Evolutionary conservation across 2,888 invertebrate species (phyloP), one percentile per base, ranked within the genome.

Genomic region (Hybos culiciformis): DNA sequence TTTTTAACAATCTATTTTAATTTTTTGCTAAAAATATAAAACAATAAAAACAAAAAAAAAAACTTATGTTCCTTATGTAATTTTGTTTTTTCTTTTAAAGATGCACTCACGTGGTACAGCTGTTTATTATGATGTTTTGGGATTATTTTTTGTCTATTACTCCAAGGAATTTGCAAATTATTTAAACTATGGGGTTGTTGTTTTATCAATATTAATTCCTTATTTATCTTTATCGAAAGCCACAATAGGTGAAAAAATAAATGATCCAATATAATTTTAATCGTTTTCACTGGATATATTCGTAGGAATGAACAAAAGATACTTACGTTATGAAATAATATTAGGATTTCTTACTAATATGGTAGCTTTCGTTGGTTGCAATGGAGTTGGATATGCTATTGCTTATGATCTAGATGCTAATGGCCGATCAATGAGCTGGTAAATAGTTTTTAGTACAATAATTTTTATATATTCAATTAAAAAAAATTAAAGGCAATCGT

Each of bases 361-460:
- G 40, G 56, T 58, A 12, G 55, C 58, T 34, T 50, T 58, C 33
- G 54, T 57, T 5, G 51, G 55, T 14, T 50, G 54, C 4, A 51
- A 53, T 39, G 56, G 53, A 0, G 39, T 55, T 12, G 55, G 56
- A 38, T 58, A 57, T 44, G 53, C 55, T 2, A 54, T 58, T 43
- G 59, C 58, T 1, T 55, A 51, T 42, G 56, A 56, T 37, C 40
- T 59, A 5, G 59, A 61, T 46, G 26, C 49, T 20, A 50, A 50
- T 37, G 60, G 56, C 5, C 54, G 55, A 46, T 51, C 59, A 2
- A 61, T 60, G 60, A 48, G 56, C 15, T 60, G 60, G 60, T 60
- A 51, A 49, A 15, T 32, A 12, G 7, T 20, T n/a, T n/a, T n/a
- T n/a, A n/a, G 9, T 24, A 7, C 18, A 32, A 14, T 3, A 17